Evolutionary conservation across 2,888 invertebrate species (phyloP), one percentile per base, ranked within the genome.

Genomic region (Pediacus dermestoides): DNA sequence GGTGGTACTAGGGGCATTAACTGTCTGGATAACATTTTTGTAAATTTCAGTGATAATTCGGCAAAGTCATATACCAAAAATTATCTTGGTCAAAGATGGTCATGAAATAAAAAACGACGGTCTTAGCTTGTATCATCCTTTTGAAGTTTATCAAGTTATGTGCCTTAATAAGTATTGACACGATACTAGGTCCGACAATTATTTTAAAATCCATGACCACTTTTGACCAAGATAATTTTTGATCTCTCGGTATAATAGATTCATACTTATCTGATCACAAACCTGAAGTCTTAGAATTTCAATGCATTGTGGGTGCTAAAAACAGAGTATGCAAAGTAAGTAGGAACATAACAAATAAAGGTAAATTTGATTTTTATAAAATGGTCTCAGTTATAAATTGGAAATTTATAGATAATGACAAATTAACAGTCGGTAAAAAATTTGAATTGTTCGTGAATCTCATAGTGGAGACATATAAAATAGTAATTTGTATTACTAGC

Each of bases 1-100:
- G n/a, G n/a, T n/a, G n/a, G n/a, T 26, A 26, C 26, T 7, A 26
- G 26, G 10, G 10, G 10, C 8, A 7, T 4, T 6, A 26, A 26
- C 10, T 26, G 26, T 26, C 8, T 26, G 6, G 26, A 26, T 9
- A 26, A 26, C 10, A 10, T n/a, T n/a, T n/a, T 26, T 26, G 4
- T 26, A n/a, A 18, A 18, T 18, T 18, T 18, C n/a, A 18, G n/a
- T 18, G n/a, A n/a, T n/a, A n/a, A n/a, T n/a, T n/a, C n/a, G n/a
- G n/a, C n/a, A n/a, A n/a, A n/a, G n/a, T n/a, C n/a, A n/a, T n/a
- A n/a, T n/a, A n/a, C n/a, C n/a, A n/a, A n/a, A n/a, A n/a, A n/a
- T n/a, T n/a, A n/a, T n/a, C n/a, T n/a, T n/a, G n/a, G n/a, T n/a
- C n/a, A n/a, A n/a, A n/a, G n/a, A n/a, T n/a, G n/a, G n/a, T n/a